Base-by-base conservation (phyloP, 2,113 vertebrate species). In the Isichthys henryi region DNA sequence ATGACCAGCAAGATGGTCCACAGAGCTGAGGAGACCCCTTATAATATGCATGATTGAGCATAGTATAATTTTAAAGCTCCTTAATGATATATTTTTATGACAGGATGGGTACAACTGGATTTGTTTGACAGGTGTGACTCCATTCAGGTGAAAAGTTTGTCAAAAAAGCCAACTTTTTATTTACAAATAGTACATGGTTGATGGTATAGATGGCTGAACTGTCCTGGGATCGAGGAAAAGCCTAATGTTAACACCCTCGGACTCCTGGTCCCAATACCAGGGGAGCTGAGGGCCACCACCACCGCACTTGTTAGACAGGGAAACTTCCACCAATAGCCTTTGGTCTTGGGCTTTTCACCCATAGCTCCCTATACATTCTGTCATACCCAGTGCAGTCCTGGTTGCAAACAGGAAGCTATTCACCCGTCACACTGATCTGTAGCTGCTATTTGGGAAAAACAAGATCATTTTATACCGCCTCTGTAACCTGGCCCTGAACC, bases 401-500 rank as follows among this genome's bases (percentile, higher is more conserved):
- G 9, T 48, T 46, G 43, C 82, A 49, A 19, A 90, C 90, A 89
- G 89, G 91, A 90, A 90, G 52, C 85, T 89, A 92, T 19, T 80
- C 91, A 88, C 91, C 85, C 91, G 89, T 90, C 21, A 0, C 45
- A 88, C 89, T 62, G 90, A 90, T 92, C 90, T 89, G 35, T 80
- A 66, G 83, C 31, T 86, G 89, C 66, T 45, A 87, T 39, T 58
- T 70, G 58, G 56, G 89, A 83, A 74, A 89, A n/a, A 43, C 89
- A 80, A 70, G 52, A 66, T 58, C 23, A 88, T 66, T 35, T 74
- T 13, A 88, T 86, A 80, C 31, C 9, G 7, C 39, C 46, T 27
- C 88, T 86, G 84, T 88, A 92, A 74, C 90, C 87, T 91, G 86
- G 91, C 77, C 87, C 89, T 90, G 87, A 93, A 89, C 88, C 62